Base-by-base conservation (phyloP, 2,797 vertebrate genomes). In the Cygnus olor region DNA sequence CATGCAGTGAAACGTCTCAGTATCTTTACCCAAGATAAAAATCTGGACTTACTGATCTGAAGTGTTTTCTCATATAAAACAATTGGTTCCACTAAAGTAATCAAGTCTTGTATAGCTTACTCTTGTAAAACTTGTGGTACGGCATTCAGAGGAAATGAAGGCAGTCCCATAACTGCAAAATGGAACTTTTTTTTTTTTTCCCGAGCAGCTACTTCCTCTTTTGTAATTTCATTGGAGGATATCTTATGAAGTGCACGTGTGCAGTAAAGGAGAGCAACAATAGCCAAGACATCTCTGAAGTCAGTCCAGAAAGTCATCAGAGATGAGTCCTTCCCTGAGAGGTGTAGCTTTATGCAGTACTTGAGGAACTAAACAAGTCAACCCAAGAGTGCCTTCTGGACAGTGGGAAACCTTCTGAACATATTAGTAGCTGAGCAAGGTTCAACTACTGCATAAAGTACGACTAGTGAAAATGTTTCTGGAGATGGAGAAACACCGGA, bases 111-210 rank as follows among this genome's bases (percentile, higher is more conserved):
- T 63, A 83, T 40, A 58, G 83, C 38, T 78, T 76, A 47, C 25
- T 85, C 93, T 95, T 92, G 92, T 96, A 95, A 95, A 95, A 91
- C 45, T 70, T 76, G 54, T 51, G 27, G 19, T 89, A 61, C 44
- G 45, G 84, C 69, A n/a, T 93, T 90, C 57, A 82, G 76, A 94
- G 93, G 95, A 96, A 96, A 96, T 96, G n/a, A 95, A 97, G 84
- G 72, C 82, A 90, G 77, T 76, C 85, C 42, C 6, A 2, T 85
- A 94, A 92, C 90, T 93, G 19, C 49, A 72, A 87, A 92, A 85
- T 82, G 27, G 60, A 94, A 74, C 80, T 53, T 63, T 13, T 61
- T 47, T 30, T 49, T 22, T 24, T 70, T 91, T 76, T 88, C 76
- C 38, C 71, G 78, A 92, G 40, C 57, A 82, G 18, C 68, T 87